These are phyloP conservation scores for Sebastes iracundus DNA, from an alignment of 2,797 vertebrate genomes.

Conservation along the genomic window DNA sequence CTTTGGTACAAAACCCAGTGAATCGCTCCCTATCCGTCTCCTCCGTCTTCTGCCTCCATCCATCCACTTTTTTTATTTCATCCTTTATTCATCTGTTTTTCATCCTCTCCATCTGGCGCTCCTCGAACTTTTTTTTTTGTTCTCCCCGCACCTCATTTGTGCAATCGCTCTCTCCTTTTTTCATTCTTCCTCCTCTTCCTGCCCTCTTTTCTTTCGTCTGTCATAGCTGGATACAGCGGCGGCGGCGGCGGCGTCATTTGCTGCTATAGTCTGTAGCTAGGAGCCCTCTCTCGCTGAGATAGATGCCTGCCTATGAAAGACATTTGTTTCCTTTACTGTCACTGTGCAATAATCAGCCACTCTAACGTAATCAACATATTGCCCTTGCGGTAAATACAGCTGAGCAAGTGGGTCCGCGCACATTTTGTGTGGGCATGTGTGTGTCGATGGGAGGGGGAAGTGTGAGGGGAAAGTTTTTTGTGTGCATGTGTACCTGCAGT, in stretches of 20 bases:
- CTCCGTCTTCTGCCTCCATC: constrained; percentile 26
- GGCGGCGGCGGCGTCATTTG: constrained; percentile 65
- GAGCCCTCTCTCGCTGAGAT: constrained; percentile 75
- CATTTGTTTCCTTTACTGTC: constrained; percentile 84
- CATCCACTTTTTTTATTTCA: constrained; percentile 47
- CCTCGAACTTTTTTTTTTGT: constrained; percentile 64
- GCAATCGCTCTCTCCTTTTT: constrained; percentile 49
- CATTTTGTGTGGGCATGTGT: constrained; percentile 53
- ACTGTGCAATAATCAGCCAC: constrained; percentile 84
- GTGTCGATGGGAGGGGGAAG: neutral
- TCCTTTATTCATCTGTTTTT: constrained; percentile 61
- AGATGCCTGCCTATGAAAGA: constrained; percentile 81
- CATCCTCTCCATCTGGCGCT: constrained; percentile 66
- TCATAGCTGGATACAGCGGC: constrained; percentile 58
- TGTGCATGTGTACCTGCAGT: constrained; percentile 42
- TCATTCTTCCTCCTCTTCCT: constrained; percentile 55
- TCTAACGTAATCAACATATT: constrained; percentile 85
- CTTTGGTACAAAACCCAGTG: constrained; percentile 50
- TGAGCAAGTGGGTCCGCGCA: constrained; percentile 75
- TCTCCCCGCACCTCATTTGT: constrained; percentile 56
- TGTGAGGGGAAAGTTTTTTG: neutral
- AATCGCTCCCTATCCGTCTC: constrained; percentile 53
- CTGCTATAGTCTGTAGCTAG: constrained; percentile 71
- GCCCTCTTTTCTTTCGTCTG: constrained; percentile 62
- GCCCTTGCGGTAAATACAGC: constrained; percentile 84